A percentile compares a stretch with the other conserved stretches of the same genome.
These are phyloP conservation scores for Troides aeacus DNA, from an alignment of 2,888 invertebrate species.

Conservation along the genomic window DNA sequence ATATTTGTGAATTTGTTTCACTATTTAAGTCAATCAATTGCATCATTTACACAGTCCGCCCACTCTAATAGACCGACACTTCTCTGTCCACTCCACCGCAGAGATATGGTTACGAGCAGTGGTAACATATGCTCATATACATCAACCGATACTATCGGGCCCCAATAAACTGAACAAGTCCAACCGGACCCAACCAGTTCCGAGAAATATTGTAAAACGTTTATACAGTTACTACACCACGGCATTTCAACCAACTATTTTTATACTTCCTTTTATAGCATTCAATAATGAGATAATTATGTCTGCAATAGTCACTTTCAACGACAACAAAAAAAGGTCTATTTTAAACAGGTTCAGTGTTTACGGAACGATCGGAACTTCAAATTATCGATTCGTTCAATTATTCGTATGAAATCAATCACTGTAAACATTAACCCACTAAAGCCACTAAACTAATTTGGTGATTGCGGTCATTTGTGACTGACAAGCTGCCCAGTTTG, in stretches of 20 bases:
- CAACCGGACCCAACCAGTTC: conserved; percentile 65
- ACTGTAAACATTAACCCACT: conserved; percentile 7
- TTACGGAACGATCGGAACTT: neutral
- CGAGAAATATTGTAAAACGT: conserved; percentile 69
- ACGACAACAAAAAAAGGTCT: neutral
- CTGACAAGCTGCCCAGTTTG: neutral
- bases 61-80: conserved; percentile 13
- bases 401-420: neutral
- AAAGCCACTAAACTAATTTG: conserved; percentile 4
- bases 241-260: conserved; percentile 33
- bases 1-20: conserved; percentile 1
- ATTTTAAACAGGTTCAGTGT: neutral
- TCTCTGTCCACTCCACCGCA: conserved; percentile 2
- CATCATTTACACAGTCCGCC: conserved; percentile 6
- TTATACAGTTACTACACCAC: conserved; percentile 59
- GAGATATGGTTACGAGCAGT: conserved; percentile 18
- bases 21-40: conserved; percentile 19
- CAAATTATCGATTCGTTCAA: neutral
- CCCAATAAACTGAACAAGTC: conserved; percentile 68
- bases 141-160: conserved; percentile 62
- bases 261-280: conserved; percentile 30
- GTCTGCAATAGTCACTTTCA: neutral
- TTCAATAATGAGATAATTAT: conserved; percentile 8
- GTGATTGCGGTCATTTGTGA: neutral
- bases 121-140: conserved; percentile 61